Evolutionary conservation across 2,888 invertebrate species (phyloP).

Genomic region (Coleophora flavipennella): DNA sequence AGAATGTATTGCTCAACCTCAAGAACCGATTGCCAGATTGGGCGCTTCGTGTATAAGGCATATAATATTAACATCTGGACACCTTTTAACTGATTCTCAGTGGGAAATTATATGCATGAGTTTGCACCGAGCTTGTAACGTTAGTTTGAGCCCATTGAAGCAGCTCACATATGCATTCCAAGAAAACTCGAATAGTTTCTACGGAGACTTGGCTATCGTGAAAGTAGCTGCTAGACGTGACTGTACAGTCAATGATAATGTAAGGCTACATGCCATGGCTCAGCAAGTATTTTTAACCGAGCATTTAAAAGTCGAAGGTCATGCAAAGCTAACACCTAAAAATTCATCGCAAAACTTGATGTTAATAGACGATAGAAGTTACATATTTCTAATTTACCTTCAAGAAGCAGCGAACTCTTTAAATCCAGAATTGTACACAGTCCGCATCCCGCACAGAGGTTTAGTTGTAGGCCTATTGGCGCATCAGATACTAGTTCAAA

Average conservation of each 20-base stretch:
- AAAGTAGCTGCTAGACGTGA: constrained; percentile 94
- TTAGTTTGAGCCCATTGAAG: constrained; percentile 89
- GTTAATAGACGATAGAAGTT: constrained; percentile 86
- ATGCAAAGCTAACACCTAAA: constrained; percentile 44
- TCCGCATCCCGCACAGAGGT: constrained; percentile 89
- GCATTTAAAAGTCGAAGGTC: constrained; percentile 45
- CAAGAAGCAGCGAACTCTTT: constrained; percentile 79
- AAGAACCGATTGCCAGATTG: constrained; percentile 90
- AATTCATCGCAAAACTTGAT: constrained; percentile 60
- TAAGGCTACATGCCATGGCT: constrained; percentile 88
- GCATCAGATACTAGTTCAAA: constrained; percentile 93
- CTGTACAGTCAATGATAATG: constrained; percentile 86
- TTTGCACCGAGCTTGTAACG: constrained; percentile 86
- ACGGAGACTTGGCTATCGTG: constrained; percentile 92
- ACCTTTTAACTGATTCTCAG: constrained; percentile 84
- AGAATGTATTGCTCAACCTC: constrained; percentile 92
- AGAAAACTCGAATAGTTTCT: constrained; percentile 93
- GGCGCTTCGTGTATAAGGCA: constrained; percentile 94
- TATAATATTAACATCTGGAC: constrained; percentile 86
- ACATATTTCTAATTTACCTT: constrained; percentile 89
- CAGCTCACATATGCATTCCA: constrained; percentile 93
- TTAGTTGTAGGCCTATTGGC: constrained; percentile 91
- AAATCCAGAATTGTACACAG: constrained; percentile 83
- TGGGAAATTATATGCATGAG: constrained; percentile 90
- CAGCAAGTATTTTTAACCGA: constrained; percentile 88